Evolutionary conservation across 2,797 vertebrate genomes (phyloP), one percentile per base, ranked within the genome.

Genomic region (Galago senegalensis): DNA sequence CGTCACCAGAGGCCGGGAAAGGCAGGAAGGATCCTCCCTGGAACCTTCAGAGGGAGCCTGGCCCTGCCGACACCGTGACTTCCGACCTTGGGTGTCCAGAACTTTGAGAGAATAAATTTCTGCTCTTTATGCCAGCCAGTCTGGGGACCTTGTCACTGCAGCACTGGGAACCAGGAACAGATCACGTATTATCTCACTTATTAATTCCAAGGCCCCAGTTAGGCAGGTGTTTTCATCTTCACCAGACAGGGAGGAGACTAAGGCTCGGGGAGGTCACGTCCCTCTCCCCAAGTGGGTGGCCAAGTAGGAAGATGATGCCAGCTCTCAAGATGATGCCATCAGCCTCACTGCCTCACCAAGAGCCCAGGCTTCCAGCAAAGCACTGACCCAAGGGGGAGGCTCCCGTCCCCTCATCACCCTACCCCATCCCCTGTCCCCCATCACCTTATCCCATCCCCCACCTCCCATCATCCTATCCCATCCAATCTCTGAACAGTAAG

Each of bases 101-200:
- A 8, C n/a, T 1, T 25, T 0, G 9, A 5, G 4, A 27, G 76
- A 8, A 43, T 7, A n/a, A 7, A n/a, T 10, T 21, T 46, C 65
- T 14, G 40, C 27, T 37, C 14, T 25, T 29, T 3, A 1, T 20
- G 37, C 49, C 63, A 17, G 27, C 16, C 21, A 1, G 53, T 13
- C 1, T 6, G 16, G 56, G 67, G 23, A 2, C 16, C 21, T 1
- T 2, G 40, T 6, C 4, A 21, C 2, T 3, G n/a, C 23, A 37
- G 79, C 40, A 56, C 67, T 7, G 7, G 17, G 40, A 34, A 4
- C 25, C 12, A 5, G 2, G 16, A 3, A 21, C 23, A 16, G 31
- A 5, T 23, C 18, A 5, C 7, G 18, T 3, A 13, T 6, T 4
- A 5, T 49, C 58, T 10, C 29, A 8, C 12, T 58, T 29, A 13